Evolutionary conservation across 2,113 vertebrate species (phyloP).

Genomic region (Parotia lawesii): DNA sequence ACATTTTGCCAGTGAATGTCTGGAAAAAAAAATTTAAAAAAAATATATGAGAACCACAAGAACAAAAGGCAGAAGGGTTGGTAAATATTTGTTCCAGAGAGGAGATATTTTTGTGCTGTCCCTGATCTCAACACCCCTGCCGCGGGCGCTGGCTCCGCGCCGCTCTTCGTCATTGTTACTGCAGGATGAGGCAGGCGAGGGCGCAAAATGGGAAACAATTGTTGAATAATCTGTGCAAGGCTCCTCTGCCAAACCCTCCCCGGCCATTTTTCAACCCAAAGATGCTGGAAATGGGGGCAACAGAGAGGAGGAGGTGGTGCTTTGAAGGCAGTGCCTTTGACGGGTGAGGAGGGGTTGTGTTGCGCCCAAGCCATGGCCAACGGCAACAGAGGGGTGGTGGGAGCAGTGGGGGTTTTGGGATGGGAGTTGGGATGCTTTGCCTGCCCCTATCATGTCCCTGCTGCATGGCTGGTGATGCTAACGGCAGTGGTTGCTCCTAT

Average conservation of each 20-base stretch:
- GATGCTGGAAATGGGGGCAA: constrained; percentile 38
- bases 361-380: accelerated
- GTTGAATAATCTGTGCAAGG: constrained; percentile 36
- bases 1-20: constrained; percentile 65
- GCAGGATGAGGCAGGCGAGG: constrained; percentile 67
- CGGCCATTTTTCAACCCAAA: constrained; percentile 21
- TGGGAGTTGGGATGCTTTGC: neutral
- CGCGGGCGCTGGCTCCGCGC: constrained; percentile 63
- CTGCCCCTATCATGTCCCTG: neutral
- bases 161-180: constrained; percentile 67
- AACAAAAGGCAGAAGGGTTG: constrained; percentile 69
- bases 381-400: neutral
- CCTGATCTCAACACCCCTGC: constrained; percentile 69
- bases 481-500: accelerated
- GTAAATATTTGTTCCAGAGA: constrained; percentile 71
- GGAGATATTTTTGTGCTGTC: constrained; percentile 69
- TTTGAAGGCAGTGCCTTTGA: neutral
- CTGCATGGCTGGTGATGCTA: accelerated
- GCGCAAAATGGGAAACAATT: constrained; percentile 68
- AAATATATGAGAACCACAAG: constrained; percentile 60
- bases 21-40: constrained; percentile 24
- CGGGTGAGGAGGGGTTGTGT: neutral
- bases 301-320: neutral
- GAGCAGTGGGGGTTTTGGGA: accelerated
- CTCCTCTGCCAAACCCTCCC: constrained; percentile 48